Evolutionary conservation across 2,888 invertebrate genomes (phyloP).

Genomic region (Meganola albula): DNA sequence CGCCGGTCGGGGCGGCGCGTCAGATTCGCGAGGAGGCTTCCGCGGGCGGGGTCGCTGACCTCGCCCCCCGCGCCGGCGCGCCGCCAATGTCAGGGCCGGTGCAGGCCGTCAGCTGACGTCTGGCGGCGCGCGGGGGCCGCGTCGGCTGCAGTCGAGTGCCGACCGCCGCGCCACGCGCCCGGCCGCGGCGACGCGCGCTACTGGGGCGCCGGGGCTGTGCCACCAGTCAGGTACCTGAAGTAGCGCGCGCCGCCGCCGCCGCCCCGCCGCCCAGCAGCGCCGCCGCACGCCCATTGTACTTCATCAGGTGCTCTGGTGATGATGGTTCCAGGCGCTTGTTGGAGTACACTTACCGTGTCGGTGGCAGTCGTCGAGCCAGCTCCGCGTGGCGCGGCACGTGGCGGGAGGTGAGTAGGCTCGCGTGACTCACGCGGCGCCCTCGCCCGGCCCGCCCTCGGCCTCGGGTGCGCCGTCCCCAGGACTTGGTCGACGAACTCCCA

Average conservation of each 20-base stretch:
- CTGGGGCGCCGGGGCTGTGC: slow-evolving; percentile 91
- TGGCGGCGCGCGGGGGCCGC: slow-evolving; percentile 73
- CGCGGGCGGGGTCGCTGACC: slow-evolving; percentile 73
- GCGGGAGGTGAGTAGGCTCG: slow-evolving; percentile 45
- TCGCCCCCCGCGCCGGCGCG: slow-evolving; percentile 64
- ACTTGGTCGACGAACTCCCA: slow-evolving; percentile 71
- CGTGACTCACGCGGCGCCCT: slow-evolving; percentile 62
- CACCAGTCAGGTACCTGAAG: slow-evolving; percentile 98
- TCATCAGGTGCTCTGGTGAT: slow-evolving; percentile 99
- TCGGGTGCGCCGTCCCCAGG: slow-evolving; percentile 57
- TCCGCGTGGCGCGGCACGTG: slow-evolving; percentile 42
- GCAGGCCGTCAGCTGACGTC: slow-evolving; percentile 77
- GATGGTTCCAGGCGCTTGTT: slow-evolving; percentile 96
- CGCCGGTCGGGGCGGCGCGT: slow-evolving; percentile 36
- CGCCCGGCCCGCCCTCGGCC: slow-evolving; percentile 45
- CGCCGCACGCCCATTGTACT: slow-evolving; percentile 99
- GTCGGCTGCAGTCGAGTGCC: slow-evolving; percentile 66
- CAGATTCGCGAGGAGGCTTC: slow-evolving; percentile 70
- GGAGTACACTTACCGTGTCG: slow-evolving; percentile 98
- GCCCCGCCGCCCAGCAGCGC: slow-evolving; percentile 35
- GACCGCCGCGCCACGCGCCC: slow-evolving; percentile 34
- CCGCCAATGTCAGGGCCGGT: slow-evolving; percentile 77
- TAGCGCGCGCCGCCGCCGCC: slow-evolving; percentile 93
- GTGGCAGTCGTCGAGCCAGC: slow-evolving; percentile 61
- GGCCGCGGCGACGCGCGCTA: slow-evolving; percentile 84